phyloP scores from a whole-genome alignment of 2,888 invertebrate genomes.

The Leptarthrus brevirostris region DNA sequence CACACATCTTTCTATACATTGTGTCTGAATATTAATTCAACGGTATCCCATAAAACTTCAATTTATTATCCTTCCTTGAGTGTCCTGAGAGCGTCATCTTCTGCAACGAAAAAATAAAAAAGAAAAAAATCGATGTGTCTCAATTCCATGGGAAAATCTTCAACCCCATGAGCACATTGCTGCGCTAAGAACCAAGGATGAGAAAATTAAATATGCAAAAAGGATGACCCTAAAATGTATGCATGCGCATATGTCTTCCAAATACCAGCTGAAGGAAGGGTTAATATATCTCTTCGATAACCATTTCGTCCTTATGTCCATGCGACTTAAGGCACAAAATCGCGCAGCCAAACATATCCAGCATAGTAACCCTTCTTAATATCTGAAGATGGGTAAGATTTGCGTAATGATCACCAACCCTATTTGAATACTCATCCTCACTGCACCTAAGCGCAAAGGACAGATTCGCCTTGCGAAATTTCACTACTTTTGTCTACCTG shows the following conservation, averaged over 20 bases:
- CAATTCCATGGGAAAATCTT: constrained; percentile 55
- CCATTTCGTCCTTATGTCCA: neutral
- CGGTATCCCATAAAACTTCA: constrained; percentile 51
- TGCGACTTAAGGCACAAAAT: neutral
- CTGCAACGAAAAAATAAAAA: constrained; percentile 29
- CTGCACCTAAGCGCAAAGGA: constrained; percentile 36
- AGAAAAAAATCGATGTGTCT: constrained; percentile 39
- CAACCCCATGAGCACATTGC: constrained; percentile 52
- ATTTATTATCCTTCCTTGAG: constrained; percentile 52
- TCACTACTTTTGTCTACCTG: constrained; percentile 54
- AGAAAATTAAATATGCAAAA: constrained; percentile 57
- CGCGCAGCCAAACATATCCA: neutral
- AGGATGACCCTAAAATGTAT: constrained; percentile 54
- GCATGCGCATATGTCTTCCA: constrained; percentile 52
- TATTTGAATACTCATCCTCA: constrained; percentile 55
- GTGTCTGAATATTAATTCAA: constrained; percentile 53
- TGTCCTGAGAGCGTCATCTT: constrained; percentile 53
- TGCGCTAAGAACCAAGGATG: constrained; percentile 52
- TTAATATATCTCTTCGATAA: constrained; percentile 11
- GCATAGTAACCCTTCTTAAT: constrained; percentile 42
- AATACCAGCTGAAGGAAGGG: constrained; percentile 17
- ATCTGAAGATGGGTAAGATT: constrained; percentile 50
- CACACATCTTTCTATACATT: constrained; percentile 46
- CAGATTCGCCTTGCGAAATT: constrained; percentile 27
- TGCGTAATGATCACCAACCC: constrained; percentile 54